Evolutionary conservation across 2,113 vertebrate species (phyloP).

Genomic region (Macquaria australasica): DNA sequence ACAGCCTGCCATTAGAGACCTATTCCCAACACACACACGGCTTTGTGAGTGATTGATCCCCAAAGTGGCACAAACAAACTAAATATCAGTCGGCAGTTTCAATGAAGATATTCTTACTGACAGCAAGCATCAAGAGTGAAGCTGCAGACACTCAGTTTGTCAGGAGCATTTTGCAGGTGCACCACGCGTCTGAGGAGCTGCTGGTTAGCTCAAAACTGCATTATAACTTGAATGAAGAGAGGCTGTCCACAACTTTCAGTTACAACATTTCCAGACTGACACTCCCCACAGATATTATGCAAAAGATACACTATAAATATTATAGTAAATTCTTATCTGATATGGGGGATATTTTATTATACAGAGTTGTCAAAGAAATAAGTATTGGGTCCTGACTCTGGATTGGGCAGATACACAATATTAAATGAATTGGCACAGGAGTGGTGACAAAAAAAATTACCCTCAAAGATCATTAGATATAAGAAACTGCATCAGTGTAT

Average conservation of each 20-base stretch:
- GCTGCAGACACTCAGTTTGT: background rate
- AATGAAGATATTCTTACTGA: conserved; percentile 20
- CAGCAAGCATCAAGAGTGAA: conserved; percentile 22
- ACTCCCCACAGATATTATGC: background rate
- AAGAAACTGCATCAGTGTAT: conserved; percentile 1
- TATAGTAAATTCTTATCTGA: background rate
- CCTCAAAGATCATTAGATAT: background rate
- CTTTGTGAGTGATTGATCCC: background rate
- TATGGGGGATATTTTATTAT: background rate
- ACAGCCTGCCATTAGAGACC: background rate
- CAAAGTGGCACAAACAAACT: conserved; percentile 15
- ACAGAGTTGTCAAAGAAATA: background rate
- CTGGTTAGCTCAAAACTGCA: conserved; percentile 28
- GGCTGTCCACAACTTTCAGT: background rate
- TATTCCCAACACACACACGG: background rate
- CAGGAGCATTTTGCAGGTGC: conserved; percentile 8
- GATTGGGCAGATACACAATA: background rate
- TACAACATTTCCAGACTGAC: background rate
- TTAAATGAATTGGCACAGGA: background rate
- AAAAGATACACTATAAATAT: background rate
- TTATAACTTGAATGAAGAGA: conserved; percentile 7
- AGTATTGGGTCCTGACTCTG: background rate
- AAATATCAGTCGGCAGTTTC: conserved; percentile 12
- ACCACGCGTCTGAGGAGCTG: conserved; percentile 20
- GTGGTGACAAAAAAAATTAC: background rate